Conservation (phyloP, 2,888 invertebrate species). For the Idaea biselata region DNA sequence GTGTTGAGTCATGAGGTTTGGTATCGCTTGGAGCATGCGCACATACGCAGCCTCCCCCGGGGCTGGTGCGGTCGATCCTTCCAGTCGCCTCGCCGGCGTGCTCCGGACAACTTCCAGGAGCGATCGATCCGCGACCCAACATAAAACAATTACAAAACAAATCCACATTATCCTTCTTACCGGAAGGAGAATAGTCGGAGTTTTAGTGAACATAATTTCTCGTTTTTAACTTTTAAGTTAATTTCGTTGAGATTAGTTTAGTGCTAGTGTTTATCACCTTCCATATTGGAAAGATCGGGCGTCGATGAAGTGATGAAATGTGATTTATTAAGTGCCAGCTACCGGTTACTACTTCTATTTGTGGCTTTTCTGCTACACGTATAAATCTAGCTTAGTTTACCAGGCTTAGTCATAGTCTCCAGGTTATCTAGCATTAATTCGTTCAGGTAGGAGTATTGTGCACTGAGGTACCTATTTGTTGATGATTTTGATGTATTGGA, state of each 20-base stretch:
- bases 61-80: constrained; percentile 75
- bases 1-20: constrained; percentile 29
- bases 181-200: constrained; percentile 64
- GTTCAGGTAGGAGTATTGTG: constrained; percentile 48
- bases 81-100: constrained; percentile 76
- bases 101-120: constrained; percentile 66
- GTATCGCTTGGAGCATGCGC: constrained; percentile 45
- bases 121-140: constrained; percentile 43
- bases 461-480: constrained; percentile 60
- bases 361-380: constrained; percentile 45
- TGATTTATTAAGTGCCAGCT: constrained; percentile 4
- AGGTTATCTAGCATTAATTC: constrained; percentile 38
- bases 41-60: constrained; percentile 77
- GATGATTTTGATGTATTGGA: constrained; percentile 71
- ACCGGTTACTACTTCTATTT: constrained; percentile 33
- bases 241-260: constrained; percentile 64
- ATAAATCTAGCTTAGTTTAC: constrained; percentile 45
- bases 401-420: constrained; percentile 62
- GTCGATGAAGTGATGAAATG: constrained; percentile 32
- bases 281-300: constrained; percentile 28
- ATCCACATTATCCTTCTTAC: constrained; percentile 67
- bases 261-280: constrained; percentile 32
- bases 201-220: constrained; percentile 50
- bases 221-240: constrained; percentile 71
- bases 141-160: constrained; percentile 47